Base-by-base conservation (phyloP, 2,888 invertebrate species). In the Drosophila conformis region DNA sequence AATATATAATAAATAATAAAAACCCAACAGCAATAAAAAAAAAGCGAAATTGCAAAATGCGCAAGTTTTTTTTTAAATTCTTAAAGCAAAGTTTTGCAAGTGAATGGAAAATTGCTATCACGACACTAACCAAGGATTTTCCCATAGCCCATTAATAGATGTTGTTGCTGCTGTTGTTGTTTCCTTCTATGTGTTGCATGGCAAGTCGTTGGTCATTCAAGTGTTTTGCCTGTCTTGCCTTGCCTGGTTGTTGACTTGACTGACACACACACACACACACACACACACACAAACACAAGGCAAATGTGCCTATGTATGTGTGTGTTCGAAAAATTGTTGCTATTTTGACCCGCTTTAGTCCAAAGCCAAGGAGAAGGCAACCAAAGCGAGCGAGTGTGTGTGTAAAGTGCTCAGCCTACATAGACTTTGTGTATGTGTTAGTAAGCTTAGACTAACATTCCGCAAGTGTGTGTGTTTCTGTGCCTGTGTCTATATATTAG, bases 41-140 rank as follows among this genome's bases (percentile, higher is more conserved):
- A 21, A 21, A 5, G n/a, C 4, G 1, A 52, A 5, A 29, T 29
- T 40, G 38, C 13, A 49, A 46, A 57, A 40, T 40, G 35, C 11
- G 21, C 18, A 29, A 33, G 27, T n/a, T 31, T n/a, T 36, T 46
- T 46, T 42, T 42, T n/a, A 18, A 57, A 63, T 40, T 42, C 48
- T 68, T 68, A 65, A 75, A 65, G 64, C 57, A 33, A 70, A 33
- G 52, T 64, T 61, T 67, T 64, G 51, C 64, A 77, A 40, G 38
- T 58, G 64, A 73, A 68, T 80, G 63, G 72, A 75, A 59, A 68
- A 69, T 73, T 62, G 78, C 66, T 77, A 78, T 77, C 78, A 89
- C 82, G 91, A 90, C 91, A 91, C 88, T 89, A 79, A 82, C 83
- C 91, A 92, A 91, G 92, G 90, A 92, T 91, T 87, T 91, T 83